Evolutionary conservation across 2,797 vertebrate species (phyloP).

Genomic region (Pseudotriccus pelzelni): DNA sequence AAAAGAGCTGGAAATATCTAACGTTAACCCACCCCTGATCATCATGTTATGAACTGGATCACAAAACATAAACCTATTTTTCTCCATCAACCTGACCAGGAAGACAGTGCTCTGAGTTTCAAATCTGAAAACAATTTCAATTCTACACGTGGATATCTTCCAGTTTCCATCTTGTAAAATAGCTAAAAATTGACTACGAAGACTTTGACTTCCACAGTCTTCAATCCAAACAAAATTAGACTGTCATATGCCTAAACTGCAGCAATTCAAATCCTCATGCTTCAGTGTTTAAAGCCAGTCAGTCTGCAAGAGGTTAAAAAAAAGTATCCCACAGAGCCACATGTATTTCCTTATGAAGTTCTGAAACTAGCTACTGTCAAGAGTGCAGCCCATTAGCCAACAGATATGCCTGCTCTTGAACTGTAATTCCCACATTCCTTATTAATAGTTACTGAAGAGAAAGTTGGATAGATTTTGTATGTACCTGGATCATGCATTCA

Average conservation of each 20-base stretch:
- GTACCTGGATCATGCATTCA: conserved; percentile 98
- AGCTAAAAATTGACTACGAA: background rate
- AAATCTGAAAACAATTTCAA: background rate
- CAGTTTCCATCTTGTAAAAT: background rate
- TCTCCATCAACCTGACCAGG: background rate
- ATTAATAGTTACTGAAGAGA: background rate
- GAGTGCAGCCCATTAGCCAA: background rate
- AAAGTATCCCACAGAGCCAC: background rate
- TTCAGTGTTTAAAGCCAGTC: background rate
- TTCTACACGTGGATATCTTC: background rate
- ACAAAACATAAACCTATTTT: background rate
- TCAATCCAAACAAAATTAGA: background rate
- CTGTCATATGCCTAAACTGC: background rate
- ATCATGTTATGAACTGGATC: background rate
- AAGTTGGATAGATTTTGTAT: conserved; percentile 41
- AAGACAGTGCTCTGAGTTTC: background rate
- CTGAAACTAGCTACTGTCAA: background rate
- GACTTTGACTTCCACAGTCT: background rate
- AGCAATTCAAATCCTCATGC: background rate
- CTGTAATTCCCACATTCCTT: background rate
- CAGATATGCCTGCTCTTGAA: background rate
- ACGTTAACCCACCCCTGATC: background rate
- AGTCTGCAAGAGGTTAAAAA: background rate
- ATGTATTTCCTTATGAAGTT: background rate
- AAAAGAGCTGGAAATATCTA: background rate